Base-by-base conservation (phyloP, 2,888 invertebrate genomes). In the Platycnemis pennipes region DNA sequence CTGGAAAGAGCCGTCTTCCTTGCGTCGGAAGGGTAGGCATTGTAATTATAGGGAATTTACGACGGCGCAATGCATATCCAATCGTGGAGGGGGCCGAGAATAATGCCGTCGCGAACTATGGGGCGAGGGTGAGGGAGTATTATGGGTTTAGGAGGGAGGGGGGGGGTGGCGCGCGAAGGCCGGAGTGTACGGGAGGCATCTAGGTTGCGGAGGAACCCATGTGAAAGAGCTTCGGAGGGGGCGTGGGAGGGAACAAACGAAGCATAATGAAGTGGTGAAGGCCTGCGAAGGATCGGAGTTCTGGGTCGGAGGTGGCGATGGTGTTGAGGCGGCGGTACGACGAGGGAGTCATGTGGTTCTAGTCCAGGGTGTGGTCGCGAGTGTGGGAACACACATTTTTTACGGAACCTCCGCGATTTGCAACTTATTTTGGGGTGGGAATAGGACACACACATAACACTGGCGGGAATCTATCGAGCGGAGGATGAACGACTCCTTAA, bases 51-150 rank as follows among this genome's bases (percentile, higher is more conserved):
- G 63, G 91, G 91, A 37, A 46, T 46, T 53, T 89, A 89, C 31
- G 87, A 45, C n/a, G 45, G 46, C 42, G 91, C 91, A 91, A 91
- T 91, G 91, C 91, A 91, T 91, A 91, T 91, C 91, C 63, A 87
- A 87, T 87, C 26, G 87, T n/a, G 63, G 91, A 37, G 89, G 16
- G 13, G 37, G 42, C 26, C 63, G 37, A 63, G 37, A 63, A 44
- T n/a, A 13, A 31, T 26, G 63, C 13, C 77, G 31, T 37, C 77
- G 37, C 37, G 31, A 11, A 37, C 37, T 26, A 5, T 13, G 13
- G 37, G 31, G 37, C 11, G 13, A 69, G 8, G n/a, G 22, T 3
- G 63, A 63, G 3, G 77, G 77, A 37, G 77, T 13, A 37, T 91
- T 88, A 88, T 88, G 49, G 49, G 7, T 26, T n/a, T n/a, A n/a